These are phyloP conservation scores for Ivindomyrus marchei DNA, from an alignment of 2,113 vertebrate species.

Conservation along the genomic window DNA sequence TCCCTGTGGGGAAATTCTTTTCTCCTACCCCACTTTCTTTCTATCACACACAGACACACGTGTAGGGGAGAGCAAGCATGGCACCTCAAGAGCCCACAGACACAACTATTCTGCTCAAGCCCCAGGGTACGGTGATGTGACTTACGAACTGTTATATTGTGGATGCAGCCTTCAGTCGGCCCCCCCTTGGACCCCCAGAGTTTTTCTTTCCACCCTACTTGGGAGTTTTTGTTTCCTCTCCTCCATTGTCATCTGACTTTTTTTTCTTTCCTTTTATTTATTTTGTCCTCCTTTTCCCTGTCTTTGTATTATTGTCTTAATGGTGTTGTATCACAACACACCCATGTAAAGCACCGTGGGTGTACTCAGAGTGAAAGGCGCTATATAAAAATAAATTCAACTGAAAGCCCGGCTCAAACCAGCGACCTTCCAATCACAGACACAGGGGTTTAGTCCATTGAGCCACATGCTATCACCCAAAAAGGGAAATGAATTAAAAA, in stretches of 20 bases:
- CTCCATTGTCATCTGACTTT: neutral
- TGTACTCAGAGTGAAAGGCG: neutral
- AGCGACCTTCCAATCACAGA: neutral
- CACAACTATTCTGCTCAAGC: neutral
- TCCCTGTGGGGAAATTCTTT: neutral
- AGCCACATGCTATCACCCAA: neutral
- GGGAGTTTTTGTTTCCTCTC: too few relatives aligned
- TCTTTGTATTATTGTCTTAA: neutral
- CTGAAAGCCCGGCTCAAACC: neutral
- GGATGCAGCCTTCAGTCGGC: neutral
- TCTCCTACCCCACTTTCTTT: neutral
- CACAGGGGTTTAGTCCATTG: neutral
- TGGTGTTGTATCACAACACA: neutral
- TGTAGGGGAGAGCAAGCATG: neutral
- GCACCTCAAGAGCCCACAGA: neutral
- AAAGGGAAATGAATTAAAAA: neutral
- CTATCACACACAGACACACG: neutral
- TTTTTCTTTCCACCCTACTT: too few relatives aligned
- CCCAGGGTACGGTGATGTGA: neutral
- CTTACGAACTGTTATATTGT: neutral
- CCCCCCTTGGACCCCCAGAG: too few relatives aligned
- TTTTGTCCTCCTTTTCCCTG: neutral
- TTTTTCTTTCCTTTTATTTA: neutral
- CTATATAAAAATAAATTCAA: neutral
- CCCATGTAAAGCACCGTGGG: neutral